Conservation (phyloP, 53 echinoderm and acorn worm genomes). For the Echinarachnius parma region DNA sequence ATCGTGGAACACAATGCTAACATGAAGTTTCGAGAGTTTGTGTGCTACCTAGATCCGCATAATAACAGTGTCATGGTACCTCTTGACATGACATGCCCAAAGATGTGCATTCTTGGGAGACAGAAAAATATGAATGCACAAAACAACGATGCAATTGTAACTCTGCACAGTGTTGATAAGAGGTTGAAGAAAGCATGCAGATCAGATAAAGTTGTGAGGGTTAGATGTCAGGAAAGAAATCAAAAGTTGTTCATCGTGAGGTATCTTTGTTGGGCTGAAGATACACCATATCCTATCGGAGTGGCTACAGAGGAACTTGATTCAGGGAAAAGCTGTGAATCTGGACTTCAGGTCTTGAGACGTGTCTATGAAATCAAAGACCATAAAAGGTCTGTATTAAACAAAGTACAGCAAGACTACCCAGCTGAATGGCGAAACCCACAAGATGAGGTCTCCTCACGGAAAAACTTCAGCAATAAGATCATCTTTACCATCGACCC, state of each 20-base stretch:
- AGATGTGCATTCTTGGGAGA: constrained; percentile 56
- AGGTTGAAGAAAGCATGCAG: constrained; percentile 31
- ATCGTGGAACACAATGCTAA: constrained; percentile 61
- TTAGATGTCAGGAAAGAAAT: constrained; percentile 55
- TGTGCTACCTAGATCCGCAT: constrained; percentile 77
- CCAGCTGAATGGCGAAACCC: constrained; percentile 44
- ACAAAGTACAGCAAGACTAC: constrained; percentile 11
- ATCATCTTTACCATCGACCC: constrained; percentile 80
- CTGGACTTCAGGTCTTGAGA: constrained; percentile 64
- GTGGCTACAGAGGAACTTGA: constrained; percentile 67
- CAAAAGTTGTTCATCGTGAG: constrained; percentile 82
- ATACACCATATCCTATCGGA: constrained; percentile 71
- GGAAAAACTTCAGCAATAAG: constrained; percentile 57
- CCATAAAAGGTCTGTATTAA: constrained; percentile 35
- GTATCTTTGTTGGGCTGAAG: constrained; percentile 65
- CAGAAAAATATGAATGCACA: too few relatives aligned
- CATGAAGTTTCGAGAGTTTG: constrained; percentile 61
- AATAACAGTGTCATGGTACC: constrained; percentile 83
- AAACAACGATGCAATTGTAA: constrained; percentile 46
- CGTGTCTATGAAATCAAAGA: constrained; percentile 69
- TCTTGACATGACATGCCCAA: constrained; percentile 69
- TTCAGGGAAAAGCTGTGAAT: constrained; percentile 40
- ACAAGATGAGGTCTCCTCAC: constrained; percentile 46
- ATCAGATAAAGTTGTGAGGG: constrained; percentile 37
- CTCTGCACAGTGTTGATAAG: constrained; percentile 46